Percentiles rank a stretch among this genome's conserved stretches.
Conservation (phyloP, 2,888 invertebrate genomes). For the Liodrosophila aerea region DNA sequence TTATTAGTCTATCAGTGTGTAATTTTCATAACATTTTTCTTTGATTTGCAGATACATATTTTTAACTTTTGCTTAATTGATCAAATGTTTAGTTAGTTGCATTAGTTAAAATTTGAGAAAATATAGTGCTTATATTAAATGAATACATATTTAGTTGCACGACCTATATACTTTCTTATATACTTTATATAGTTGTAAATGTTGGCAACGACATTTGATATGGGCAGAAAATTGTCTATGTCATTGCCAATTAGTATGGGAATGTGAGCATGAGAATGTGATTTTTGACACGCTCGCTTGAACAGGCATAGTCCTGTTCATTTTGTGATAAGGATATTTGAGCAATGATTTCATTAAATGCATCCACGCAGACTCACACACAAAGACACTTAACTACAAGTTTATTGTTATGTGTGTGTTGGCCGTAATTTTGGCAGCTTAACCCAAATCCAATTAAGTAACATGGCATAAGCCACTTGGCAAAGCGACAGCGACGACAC, state of each 20-base stretch:
- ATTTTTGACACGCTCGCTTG: slow-evolving; percentile 51
- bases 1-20: no score
- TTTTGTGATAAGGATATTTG: slow-evolving; percentile 54
- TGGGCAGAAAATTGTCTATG: slow-evolving; percentile 24
- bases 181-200: slow-evolving; percentile 18
- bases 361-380: slow-evolving; percentile 14
- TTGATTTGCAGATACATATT: no score
- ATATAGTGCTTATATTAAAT: no score
- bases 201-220: slow-evolving; percentile 34
- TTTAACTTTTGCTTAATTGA: no score
- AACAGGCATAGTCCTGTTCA: slow-evolving; percentile 8
- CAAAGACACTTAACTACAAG: slow-evolving; percentile 49
- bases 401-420: slow-evolving; percentile 72
- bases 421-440: slow-evolving; percentile 70
- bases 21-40: no score
- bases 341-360: slow-evolving; percentile 61
- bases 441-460: slow-evolving; percentile 77
- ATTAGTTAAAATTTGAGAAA: no score
- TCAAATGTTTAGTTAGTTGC: no score
- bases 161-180: no score
- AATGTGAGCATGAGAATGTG: slow-evolving; percentile 41
- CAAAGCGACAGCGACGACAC: slow-evolving; percentile 75
- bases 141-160: no score
- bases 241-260: slow-evolving; percentile 64
- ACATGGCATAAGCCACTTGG: slow-evolving; percentile 75